A percentile compares a stretch with the other conserved stretches of the same genome.
Evolutionary conservation across 1,140 invertebrate genomes (phyloP).

Genomic region (Megalopta genalis): DNA sequence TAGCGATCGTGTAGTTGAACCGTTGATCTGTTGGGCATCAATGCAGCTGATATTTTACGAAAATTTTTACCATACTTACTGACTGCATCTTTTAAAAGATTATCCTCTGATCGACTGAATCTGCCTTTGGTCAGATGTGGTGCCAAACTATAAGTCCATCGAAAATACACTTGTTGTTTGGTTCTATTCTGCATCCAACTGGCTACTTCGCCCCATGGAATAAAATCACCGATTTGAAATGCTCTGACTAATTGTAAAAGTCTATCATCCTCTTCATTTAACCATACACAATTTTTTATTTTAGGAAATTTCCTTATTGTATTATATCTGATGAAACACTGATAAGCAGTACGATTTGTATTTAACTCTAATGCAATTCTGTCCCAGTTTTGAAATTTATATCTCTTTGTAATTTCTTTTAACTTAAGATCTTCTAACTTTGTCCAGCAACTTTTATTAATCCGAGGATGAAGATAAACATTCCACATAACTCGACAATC

Average conservation of each 20-base stretch:
- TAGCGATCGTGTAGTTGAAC: slow-evolving; percentile 81
- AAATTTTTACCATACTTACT: slow-evolving; percentile 83
- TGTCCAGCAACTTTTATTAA: slow-evolving; percentile 84
- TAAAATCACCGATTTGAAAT: slow-evolving; percentile 82
- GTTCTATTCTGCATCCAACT: slow-evolving; percentile 82
- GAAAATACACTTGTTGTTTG: slow-evolving; percentile 83
- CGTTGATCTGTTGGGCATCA: slow-evolving; percentile 80
- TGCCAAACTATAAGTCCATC: slow-evolving; percentile 77
- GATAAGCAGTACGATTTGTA: slow-evolving; percentile 83
- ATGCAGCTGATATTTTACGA: slow-evolving; percentile 75
- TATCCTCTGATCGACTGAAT: slow-evolving; percentile 83
- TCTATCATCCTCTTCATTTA: slow-evolving; percentile 82
- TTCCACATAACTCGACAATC: slow-evolving; percentile 85
- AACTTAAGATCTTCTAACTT: slow-evolving; percentile 81
- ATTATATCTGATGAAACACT: slow-evolving; percentile 84
- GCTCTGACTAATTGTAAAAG: slow-evolving; percentile 80
- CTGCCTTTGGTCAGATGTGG: slow-evolving; percentile 80
- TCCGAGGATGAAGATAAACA: slow-evolving; percentile 83
- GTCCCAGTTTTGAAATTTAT: slow-evolving; percentile 84
- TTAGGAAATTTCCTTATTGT: slow-evolving; percentile 70
- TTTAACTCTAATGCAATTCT: slow-evolving; percentile 81
- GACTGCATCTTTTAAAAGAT: slow-evolving; percentile 81
- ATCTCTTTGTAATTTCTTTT: slow-evolving; percentile 74
- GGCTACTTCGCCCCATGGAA: slow-evolving; percentile 84
- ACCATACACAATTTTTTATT: slow-evolving; percentile 79